These are phyloP conservation scores for Tethea ocularis DNA, from an alignment of 2,888 invertebrate species.

Conservation along the genomic window DNA sequence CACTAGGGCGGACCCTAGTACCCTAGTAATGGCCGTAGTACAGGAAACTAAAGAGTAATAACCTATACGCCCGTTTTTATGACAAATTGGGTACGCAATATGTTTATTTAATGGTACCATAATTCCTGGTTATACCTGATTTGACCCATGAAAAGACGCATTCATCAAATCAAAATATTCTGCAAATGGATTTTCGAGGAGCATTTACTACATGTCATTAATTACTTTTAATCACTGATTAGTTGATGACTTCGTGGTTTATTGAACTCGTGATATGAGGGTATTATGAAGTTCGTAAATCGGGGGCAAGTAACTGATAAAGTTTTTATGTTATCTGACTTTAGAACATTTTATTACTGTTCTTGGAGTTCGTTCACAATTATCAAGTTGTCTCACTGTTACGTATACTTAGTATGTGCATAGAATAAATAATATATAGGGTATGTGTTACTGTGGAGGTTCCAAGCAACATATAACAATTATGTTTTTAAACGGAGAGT, in stretches of 20 bases:
- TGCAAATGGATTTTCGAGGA: not conserved
- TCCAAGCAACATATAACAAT: not conserved
- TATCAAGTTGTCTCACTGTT: not conserved
- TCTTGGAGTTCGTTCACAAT: not conserved
- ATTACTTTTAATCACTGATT: not conserved
- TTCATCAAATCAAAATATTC: conserved; percentile 2
- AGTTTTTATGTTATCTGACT: not conserved
- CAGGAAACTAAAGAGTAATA: conserved; percentile 57
- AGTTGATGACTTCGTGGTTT: not conserved
- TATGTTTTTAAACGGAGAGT: too few species aligned
- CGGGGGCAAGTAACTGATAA: not conserved
- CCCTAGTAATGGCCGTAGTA: conserved; percentile 52
- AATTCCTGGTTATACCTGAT: conserved; percentile 51
- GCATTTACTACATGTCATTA: not conserved
- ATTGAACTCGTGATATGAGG: not conserved
- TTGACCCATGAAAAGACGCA: conserved; percentile 22
- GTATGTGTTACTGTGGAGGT: not conserved
- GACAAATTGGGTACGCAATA: conserved; percentile 68
- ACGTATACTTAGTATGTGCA: too few species aligned
- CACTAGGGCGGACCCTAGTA: conserved; percentile 43
- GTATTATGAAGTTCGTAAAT: not conserved
- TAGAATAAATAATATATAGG: too few species aligned
- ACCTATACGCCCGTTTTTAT: conserved; percentile 71
- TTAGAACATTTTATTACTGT: not conserved
- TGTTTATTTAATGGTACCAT: conserved; percentile 68